Evolutionary conservation across 2,113 vertebrate genomes (phyloP), one percentile per base, ranked within the genome.

Genomic region (Sapajus apella): DNA sequence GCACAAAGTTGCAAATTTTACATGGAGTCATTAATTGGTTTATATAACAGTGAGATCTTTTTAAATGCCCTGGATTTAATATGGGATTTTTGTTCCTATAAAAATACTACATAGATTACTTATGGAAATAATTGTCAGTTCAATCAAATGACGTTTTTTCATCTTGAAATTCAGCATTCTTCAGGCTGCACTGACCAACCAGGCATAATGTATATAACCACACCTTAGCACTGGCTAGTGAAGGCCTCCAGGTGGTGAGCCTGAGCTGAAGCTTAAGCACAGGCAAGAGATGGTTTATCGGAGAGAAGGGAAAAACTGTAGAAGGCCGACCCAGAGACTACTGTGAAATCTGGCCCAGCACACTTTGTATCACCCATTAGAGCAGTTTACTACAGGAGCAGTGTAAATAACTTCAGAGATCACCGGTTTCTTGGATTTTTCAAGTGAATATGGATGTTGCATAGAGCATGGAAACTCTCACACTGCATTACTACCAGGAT

Each of bases 161-260:
- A 58, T 70, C 37, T 87, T 91, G n/a, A 68, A 93, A 77, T 79
- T 94, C 50, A n/a, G 18, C 9, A 47, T 64, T 95, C 50, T 40
- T 77, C 27, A 68, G 25, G 43, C 66, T 90, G 43, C 4, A 40
- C 21, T 64, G 30, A 76, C 20, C 17, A 85, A 87, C 70, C 73
- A 64, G n/a, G 18, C 20, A 1, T 83, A 43, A 64, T 47, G 4
- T 70, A 40, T 87, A 25, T 4, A 85, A 40, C 40, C 66, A 64
- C 18, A 90, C 45, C 80, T 95, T 76, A 81, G 81, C 87, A 96
- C 43, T 96, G 85, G 27, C 95, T 84, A 6, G 8, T 52, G 55
- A 79, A 91, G 84, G 84, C 97, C 94, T 97, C 92, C 92, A 95
- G 95, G 87, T 96, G 95, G 97, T 87, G 94, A 95, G n/a, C 76